Conservation (phyloP, 2,113 vertebrate species). For the rabbit (Oryctolagus cuniculus) region mOryCun1.1 NC_091448.1:9148501-9149000, state of each 20-base stretch:
- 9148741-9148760: neutral
- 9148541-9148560: no score
- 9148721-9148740: neutral
- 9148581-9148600: no score
- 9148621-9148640: no score
- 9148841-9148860: no score
- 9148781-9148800: neutral
- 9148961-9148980: neutral
- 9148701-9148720: neutral
- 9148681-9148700: slow-evolving; percentile 44
- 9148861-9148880: no score
- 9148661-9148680: neutral
- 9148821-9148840: neutral
- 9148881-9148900: no score
- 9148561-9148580: no score
- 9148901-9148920: neutral
- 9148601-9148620: no score
- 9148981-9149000: no score
- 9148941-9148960: neutral
- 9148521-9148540: no score
- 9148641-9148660: no score
- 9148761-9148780: neutral
- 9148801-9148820: neutral
- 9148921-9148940: neutral
- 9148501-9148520: no score